phyloP scores from a whole-genome alignment of 2,113 vertebrate genomes.

The Myrmophylax atrothorax region DNA sequence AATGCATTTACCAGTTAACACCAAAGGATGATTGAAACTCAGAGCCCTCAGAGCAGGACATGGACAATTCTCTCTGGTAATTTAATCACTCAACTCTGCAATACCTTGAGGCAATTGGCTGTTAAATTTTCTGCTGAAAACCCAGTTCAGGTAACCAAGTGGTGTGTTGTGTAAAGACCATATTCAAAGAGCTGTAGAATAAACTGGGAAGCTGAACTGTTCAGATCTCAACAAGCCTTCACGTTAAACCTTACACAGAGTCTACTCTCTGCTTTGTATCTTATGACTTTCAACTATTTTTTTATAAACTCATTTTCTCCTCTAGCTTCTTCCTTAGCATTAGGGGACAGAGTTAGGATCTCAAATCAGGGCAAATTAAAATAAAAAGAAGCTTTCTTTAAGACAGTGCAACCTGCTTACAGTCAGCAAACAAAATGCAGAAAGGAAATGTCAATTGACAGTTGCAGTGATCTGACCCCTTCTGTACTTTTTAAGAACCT shows the following conservation, averaged over 20 bases:
- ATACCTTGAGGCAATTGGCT: neutral
- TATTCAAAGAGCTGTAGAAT: neutral
- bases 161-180: neutral
- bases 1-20: neutral
- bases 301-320: neutral
- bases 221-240: neutral
- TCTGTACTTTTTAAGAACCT: neutral
- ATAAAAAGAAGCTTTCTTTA: neutral
- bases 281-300: neutral
- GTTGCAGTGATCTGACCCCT: neutral
- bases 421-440: neutral
- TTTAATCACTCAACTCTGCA: neutral
- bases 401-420: neutral
- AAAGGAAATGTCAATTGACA: neutral
- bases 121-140: neutral
- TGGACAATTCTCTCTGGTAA: neutral
- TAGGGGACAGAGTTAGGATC: neutral
- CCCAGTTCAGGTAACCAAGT: neutral
- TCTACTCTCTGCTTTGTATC: neutral
- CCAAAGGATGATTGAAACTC: neutral
- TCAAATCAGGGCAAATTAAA: neutral
- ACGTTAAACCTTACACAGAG: neutral
- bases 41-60: neutral
- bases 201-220: neutral
- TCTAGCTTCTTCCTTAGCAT: neutral